Evolutionary conservation across 2,888 invertebrate genomes (phyloP).

Genomic region (Trissolcus brochymenae): DNA sequence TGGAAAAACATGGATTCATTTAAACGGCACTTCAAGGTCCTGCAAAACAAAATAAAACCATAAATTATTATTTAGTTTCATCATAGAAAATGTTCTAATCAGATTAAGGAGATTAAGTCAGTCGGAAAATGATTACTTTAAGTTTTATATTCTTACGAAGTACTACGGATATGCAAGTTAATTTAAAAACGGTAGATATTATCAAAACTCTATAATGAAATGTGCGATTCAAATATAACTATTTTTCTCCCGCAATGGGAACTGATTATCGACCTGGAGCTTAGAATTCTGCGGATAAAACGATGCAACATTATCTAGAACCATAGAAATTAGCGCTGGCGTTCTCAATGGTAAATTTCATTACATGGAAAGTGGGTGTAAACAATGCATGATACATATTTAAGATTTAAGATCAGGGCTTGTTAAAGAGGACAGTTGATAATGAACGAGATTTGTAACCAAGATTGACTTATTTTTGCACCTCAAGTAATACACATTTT

Average conservation of each 20-base stretch:
- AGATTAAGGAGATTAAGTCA: background rate
- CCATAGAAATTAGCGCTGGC: constrained; percentile 4
- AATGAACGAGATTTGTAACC: constrained; percentile 12
- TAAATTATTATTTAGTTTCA: constrained; percentile 11
- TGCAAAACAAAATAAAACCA: constrained; percentile 55
- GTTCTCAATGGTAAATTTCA: constrained; percentile 9
- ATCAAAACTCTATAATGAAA: background rate
- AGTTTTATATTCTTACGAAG: background rate
- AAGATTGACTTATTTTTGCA: constrained; percentile 24
- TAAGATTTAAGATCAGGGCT: constrained; percentile 3
- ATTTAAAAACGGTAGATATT: background rate
- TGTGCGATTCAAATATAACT: too few species aligned
- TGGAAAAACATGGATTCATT: constrained; percentile 70
- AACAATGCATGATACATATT: constrained; percentile 8
- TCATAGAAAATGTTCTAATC: background rate
- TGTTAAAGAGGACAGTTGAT: constrained; percentile 16
- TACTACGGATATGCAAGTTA: background rate
- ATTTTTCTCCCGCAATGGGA: too few species aligned
- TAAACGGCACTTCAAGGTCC: constrained; percentile 56
- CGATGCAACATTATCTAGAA: too few species aligned
- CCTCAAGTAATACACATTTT: constrained; percentile 1
- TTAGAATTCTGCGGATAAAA: too few species aligned
- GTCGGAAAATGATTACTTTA: background rate
- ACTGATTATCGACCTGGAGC: too few species aligned
- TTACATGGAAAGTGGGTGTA: constrained; percentile 11